These are phyloP conservation scores for Bombyx mandarina DNA, from an alignment of 1,140 invertebrate species.

Conservation along the genomic window DNA sequence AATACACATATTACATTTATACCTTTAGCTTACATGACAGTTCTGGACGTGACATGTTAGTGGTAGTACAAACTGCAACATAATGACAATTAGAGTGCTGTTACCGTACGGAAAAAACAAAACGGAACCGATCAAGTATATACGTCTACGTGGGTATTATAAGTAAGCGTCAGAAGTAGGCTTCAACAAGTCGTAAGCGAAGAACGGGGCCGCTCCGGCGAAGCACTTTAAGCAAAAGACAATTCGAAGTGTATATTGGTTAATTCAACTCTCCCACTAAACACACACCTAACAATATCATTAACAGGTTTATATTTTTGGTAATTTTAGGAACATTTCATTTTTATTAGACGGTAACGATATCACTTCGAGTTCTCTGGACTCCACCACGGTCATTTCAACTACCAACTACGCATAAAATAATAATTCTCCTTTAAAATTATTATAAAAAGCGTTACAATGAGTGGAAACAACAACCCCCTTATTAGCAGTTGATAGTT, in stretches of 20 bases:
- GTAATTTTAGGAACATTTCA: too few relatives aligned
- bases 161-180: constrained; percentile 59
- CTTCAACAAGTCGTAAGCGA: constrained; percentile 60
- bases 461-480: constrained; percentile 45
- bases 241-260: constrained; percentile 43
- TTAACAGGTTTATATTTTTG: too few relatives aligned
- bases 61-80: constrained; percentile 71
- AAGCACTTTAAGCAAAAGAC: constrained; percentile 63
- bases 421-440: constrained; percentile 15
- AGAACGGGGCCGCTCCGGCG: constrained; percentile 60
- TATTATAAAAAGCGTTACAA: constrained; percentile 41
- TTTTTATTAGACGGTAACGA: too few relatives aligned
- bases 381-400: constrained; percentile 59
- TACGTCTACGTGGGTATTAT: constrained; percentile 66
- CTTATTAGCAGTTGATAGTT: constrained; percentile 62
- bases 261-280: not conserved
- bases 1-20: constrained; percentile 69
- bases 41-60: constrained; percentile 71
- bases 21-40: constrained; percentile 71
- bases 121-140: constrained; percentile 66
- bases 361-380: constrained; percentile 46
- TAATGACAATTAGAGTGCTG: constrained; percentile 71
- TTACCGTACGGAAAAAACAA: constrained; percentile 68
- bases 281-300: too few relatives aligned
- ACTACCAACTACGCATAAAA: constrained; percentile 60